Percentiles rank a stretch among this genome's conserved stretches.
Evolutionary conservation across 1,140 invertebrate genomes (phyloP).

Genomic region (Physella acuta): DNA sequence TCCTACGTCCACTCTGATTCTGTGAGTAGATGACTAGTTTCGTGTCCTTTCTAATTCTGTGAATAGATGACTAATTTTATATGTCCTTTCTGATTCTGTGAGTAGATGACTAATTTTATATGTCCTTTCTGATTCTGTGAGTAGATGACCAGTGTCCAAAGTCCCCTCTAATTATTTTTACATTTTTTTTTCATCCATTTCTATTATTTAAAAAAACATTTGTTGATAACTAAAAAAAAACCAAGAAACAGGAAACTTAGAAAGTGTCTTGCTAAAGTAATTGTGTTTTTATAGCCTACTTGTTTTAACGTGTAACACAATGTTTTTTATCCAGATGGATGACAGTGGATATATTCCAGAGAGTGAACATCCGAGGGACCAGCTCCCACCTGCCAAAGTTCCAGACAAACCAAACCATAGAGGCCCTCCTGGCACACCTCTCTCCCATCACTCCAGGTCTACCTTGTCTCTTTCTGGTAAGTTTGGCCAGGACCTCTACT

Average conservation of each 20-base stretch:
- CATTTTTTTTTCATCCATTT: no score
- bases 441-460: not conserved
- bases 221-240: no score
- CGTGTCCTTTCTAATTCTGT: constrained; percentile 11
- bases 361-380: no score
- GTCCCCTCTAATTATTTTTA: no score
- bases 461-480: not conserved
- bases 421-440: not conserved
- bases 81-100: no score
- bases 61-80: no score
- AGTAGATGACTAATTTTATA: no score
- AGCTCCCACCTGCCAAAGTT: not conserved
- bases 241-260: not conserved
- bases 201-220: no score
- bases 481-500: no score
- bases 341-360: constrained; percentile 42
- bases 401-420: not conserved
- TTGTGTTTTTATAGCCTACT: not conserved
- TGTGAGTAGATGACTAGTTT: no score
- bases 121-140: no score
- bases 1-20: constrained; percentile 82
- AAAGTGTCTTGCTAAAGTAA: not conserved
- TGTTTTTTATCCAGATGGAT: constrained; percentile 42
- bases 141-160: no score
- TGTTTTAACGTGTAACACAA: not conserved